Evolutionary conservation across 2,888 invertebrate genomes (phyloP).

Genomic region (Nemotelus nigrinus): DNA sequence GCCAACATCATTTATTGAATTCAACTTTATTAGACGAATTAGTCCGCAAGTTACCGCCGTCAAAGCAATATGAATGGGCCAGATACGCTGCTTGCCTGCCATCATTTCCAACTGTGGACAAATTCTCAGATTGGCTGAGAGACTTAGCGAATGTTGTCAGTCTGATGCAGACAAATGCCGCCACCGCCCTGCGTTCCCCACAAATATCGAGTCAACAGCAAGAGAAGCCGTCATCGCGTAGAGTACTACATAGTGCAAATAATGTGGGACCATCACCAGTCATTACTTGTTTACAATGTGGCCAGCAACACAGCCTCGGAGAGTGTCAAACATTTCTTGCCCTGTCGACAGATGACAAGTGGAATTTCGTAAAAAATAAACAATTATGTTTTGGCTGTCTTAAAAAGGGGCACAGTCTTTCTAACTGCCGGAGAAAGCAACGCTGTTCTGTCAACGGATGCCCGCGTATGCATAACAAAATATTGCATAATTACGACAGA

Average conservation of each 20-base stretch:
- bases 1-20: neutral
- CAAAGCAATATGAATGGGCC: no score
- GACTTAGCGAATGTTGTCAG: neutral
- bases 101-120: neutral
- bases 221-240: neutral
- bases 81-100: neutral
- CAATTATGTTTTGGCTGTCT: neutral
- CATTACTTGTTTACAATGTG: neutral
- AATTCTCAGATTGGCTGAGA: neutral
- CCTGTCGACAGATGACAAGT: slow-evolving; percentile 37
- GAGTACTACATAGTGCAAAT: no score
- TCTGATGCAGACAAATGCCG: neutral
- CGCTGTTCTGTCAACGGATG: no score
- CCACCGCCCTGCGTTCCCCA: neutral
- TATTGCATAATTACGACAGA: neutral
- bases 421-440: no score
- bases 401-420: no score
- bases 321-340: slow-evolving; percentile 1
- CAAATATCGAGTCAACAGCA: neutral
- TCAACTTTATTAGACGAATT: no score
- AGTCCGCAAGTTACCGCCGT: no score
- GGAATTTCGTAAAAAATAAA: slow-evolving; percentile 44
- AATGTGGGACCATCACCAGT: neutral
- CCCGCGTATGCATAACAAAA: neutral
- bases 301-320: neutral